Evolutionary conservation across 2,797 vertebrate genomes (phyloP).

Genomic region (Sebastes ruberrimus): DNA sequence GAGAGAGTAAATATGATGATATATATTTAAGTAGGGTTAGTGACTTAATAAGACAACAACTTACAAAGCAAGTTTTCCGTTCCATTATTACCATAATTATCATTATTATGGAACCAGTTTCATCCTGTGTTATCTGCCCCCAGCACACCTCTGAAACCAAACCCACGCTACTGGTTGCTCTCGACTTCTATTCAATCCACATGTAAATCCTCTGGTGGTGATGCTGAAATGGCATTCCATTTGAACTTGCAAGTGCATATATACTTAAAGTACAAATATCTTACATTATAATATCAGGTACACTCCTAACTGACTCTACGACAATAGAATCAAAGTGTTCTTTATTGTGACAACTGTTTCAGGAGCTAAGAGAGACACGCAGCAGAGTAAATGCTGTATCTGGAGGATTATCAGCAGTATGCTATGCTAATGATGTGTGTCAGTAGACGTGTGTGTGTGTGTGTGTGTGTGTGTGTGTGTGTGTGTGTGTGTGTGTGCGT

Average conservation of each 20-base stretch:
- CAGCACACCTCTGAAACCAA: not conserved
- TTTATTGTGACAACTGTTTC: not conserved
- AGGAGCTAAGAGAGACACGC: not conserved
- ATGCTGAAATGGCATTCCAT: not conserved
- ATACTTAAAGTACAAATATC: not conserved
- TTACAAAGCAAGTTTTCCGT: not conserved
- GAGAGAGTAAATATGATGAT: not conserved
- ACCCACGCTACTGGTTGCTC: not conserved
- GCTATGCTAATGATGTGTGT: slow-evolving; percentile 18
- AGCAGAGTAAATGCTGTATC: not conserved
- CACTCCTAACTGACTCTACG: not conserved
- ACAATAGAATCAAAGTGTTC: not conserved
- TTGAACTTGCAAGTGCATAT: not conserved
- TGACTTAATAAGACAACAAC: not conserved
- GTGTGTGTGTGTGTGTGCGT: not conserved
- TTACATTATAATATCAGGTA: not conserved
- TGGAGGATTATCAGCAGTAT: not conserved
- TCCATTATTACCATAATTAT: not conserved
- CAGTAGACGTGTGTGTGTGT: not conserved
- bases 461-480: not conserved
- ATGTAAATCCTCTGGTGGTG: not conserved
- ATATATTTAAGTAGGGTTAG: not conserved
- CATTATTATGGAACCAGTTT: not conserved
- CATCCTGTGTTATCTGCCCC: not conserved
- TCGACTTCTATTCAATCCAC: not conserved